Evolutionary conservation across 2,113 vertebrate genomes (phyloP).

Genomic region (Protomyctophum bolini): DNA sequence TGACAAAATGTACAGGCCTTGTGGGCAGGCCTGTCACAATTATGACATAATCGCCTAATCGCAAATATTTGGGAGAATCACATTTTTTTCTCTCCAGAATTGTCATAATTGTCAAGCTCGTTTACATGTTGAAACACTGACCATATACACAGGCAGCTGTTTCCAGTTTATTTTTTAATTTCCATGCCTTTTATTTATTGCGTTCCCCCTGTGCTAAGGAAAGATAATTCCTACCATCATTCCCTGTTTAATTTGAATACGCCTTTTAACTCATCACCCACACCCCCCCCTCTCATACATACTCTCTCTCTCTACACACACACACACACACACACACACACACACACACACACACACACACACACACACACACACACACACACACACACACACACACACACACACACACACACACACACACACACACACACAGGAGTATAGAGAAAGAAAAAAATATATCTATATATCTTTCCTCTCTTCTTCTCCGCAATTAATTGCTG

Average conservation of each 20-base stretch:
- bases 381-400: slow-evolving; percentile 20
- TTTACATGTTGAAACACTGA: too few relatives aligned
- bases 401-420: slow-evolving; percentile 44
- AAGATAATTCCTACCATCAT: slow-evolving; percentile 96
- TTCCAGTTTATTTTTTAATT: slow-evolving; percentile 97
- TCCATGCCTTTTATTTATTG: slow-evolving; percentile 94
- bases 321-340: slow-evolving; percentile 33
- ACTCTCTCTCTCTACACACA: slow-evolving; percentile 58
- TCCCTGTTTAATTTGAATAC: slow-evolving; percentile 99
- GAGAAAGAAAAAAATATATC: slow-evolving; percentile 91
- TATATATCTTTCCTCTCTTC: slow-evolving; percentile 59
- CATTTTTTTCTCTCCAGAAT: too few relatives aligned
- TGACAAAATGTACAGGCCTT: too few relatives aligned
- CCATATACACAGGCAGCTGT: too few relatives aligned
- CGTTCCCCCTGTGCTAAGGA: slow-evolving; percentile 91
- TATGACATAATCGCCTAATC: too few relatives aligned
- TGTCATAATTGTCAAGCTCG: too few relatives aligned
- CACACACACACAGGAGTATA: slow-evolving; percentile 12
- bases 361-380: slow-evolving; percentile 35
- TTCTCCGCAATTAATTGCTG: slow-evolving; percentile 93
- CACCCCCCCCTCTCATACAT: slow-evolving; percentile 21
- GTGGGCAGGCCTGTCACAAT: too few relatives aligned
- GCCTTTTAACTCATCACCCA: slow-evolving; percentile 93
- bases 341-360: slow-evolving; percentile 28
- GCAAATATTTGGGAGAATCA: too few relatives aligned